Base-by-base conservation (phyloP, 1,140 invertebrate genomes). In the Drosophila melanica region DNA sequence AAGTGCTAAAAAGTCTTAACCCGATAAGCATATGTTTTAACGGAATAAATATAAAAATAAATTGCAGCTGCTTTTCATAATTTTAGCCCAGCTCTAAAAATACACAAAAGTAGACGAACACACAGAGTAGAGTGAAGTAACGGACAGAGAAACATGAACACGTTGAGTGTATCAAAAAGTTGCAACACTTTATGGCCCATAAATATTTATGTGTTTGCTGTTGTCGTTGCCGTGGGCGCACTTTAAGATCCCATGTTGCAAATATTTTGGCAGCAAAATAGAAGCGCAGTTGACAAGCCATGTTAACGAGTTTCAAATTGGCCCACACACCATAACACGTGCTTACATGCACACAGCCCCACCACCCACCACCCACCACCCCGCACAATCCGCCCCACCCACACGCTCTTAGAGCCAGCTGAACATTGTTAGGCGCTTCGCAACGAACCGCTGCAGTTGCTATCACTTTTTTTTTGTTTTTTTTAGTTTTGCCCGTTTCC, bases 231-330 rank as follows among this genome's bases (percentile, higher is more conserved):
- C 74, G 68, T 71, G 74, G 77, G 60, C 67, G 62, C 50, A 75
- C 66, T 69, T 75, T 65, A 16, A 58, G 68, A 54, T 55, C 37
- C 45, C 67, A 76, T 77, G 77, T 77, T 48, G 64, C 66, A 79
- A 79, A 86, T 86, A 82, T 87, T 82, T 87, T 87, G 82, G 79
- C 84, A 82, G 65, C 84, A 64, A 82, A 79, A 77, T 89, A 84
- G 84, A 79, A 63, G 59, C 59, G 50, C 79, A 68, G 79, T 81
- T 86, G 81, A 86, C 79, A 86, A 71, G 79, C 37, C 65, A 76
- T 77, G 84, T 89, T 87, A 89, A 87, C 82, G 81, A 78, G 70
- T 75, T 77, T 50, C 57, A 64, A 77, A 80, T 68, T 79, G 81
- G 77, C 58, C 51, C 65, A 58, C 41, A 68, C 64, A 68, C 39